Evolutionary conservation across 2,113 vertebrate genomes (phyloP).

Genomic region (Athene noctua): DNA sequence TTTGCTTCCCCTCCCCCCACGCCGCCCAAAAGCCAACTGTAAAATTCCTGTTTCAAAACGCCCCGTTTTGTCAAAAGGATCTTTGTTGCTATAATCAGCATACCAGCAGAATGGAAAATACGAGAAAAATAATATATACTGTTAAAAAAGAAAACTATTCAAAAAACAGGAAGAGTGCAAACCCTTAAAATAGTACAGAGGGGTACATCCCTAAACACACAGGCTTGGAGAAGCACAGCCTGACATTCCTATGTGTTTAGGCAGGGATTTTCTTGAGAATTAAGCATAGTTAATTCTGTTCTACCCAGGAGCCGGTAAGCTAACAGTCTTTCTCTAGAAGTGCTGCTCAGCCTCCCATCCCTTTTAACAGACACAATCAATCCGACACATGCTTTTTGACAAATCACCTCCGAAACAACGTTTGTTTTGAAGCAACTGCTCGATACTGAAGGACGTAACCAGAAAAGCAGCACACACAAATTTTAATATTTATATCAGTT

Average conservation of each 20-base stretch:
- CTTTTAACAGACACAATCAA: accelerated
- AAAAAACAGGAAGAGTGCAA: not conserved
- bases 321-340: not conserved
- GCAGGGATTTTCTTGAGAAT: not conserved
- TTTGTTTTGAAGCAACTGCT: not conserved
- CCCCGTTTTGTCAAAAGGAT: not conserved
- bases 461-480: not conserved
- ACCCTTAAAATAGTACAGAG: not conserved
- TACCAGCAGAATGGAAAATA: not conserved
- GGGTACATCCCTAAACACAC: not conserved
- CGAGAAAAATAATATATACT: not conserved
- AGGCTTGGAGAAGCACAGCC: not conserved
- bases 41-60: not conserved
- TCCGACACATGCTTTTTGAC: not conserved
- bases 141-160: not conserved
- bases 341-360: not conserved
- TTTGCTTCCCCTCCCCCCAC: not conserved
- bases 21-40: not conserved
- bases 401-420: not conserved
- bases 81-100: not conserved
- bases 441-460: not conserved
- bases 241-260: not conserved
- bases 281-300: not conserved
- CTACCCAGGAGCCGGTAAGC: not conserved
- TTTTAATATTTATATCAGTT: not conserved